Base-by-base conservation (phyloP, 2,888 invertebrate species). In the Terebella lapidaria region DNA sequence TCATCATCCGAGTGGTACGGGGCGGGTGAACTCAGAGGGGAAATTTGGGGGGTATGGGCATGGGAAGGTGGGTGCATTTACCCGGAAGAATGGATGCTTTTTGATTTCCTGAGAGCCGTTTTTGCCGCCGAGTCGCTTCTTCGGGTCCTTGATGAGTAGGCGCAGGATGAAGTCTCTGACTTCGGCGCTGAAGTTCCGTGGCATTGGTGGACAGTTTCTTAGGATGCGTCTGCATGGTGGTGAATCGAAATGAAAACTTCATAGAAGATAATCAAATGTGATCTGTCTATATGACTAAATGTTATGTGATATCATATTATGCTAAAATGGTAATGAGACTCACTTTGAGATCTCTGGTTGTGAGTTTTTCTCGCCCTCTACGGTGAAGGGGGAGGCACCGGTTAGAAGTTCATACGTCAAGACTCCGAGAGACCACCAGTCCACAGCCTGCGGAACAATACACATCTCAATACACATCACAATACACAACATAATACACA, bases 381-480 rank as follows among this genome's bases (percentile, higher is more conserved):
- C 92, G 5, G 96, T 94, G 66, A 97, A 97, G 1, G 97, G 97
- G 0, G 95, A 95, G 4, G 94, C 94, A 57, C 97, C 96, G 0
- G 95, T 96, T 58, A 97, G 83, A 49, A 97, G 86, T 82, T 97
- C 96, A 84, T 95, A 97, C 0, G 94, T 92, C 52, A 97, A 83
- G 1, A 97, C 95, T 4, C 95, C 95, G 4, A 96, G 90, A 29
- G 94, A 94, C 97, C 97, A 97, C 96, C 96, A 97, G 83, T 97
- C 97, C 3, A 95, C 96, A 55, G 94, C 91, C 89, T 92, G 84
- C 1, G 71, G 68, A 61, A 47, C 10, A 47, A 56, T n/a, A 5
- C 61, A 20, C 35, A 64, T 45, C 56, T 49, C 42, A 24, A 25
- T 46, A 4, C 25, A 30, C 28, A 51, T 27, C 24, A 24, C 5